phyloP scores from a whole-genome alignment of 2,797 vertebrate species.

The Smutsia gigantea region DNA sequence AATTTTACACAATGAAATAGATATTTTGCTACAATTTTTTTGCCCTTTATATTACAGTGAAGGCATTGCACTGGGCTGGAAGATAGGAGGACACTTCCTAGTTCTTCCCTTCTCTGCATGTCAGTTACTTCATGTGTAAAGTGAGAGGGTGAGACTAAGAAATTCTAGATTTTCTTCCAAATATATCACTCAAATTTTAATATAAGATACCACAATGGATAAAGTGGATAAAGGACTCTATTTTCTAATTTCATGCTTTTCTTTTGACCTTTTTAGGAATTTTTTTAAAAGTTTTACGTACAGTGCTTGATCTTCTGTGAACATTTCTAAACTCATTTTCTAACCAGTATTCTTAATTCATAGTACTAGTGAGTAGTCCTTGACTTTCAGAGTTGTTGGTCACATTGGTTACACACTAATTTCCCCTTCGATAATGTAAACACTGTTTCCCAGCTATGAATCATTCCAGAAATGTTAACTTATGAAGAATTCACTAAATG shows the following conservation, averaged over 20 bases:
- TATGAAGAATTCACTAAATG: neutral
- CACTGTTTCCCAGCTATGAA: neutral
- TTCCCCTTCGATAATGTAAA: neutral
- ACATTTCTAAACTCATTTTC: neutral
- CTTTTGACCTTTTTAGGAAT: neutral
- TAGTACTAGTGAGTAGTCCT: neutral
- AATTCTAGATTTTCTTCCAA: neutral
- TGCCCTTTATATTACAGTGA: neutral
- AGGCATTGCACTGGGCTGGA: neutral
- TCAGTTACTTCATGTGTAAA: neutral
- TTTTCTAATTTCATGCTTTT: neutral
- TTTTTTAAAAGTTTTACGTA: neutral
- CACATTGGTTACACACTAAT: neutral
- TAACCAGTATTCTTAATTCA: neutral
- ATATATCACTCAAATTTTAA: neutral
- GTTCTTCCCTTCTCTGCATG: neutral
- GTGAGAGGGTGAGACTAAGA: neutral
- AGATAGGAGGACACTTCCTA: neutral
- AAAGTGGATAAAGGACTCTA: neutral
- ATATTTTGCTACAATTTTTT: neutral
- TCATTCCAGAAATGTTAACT: neutral
- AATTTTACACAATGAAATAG: neutral
- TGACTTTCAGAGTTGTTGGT: neutral
- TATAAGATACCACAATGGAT: neutral
- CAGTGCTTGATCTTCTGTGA: neutral